A percentile compares a stretch with the other conserved stretches of the same genome.
Conservation (phyloP, 2,888 invertebrate genomes). For the Conchocele bisecta region DNA sequence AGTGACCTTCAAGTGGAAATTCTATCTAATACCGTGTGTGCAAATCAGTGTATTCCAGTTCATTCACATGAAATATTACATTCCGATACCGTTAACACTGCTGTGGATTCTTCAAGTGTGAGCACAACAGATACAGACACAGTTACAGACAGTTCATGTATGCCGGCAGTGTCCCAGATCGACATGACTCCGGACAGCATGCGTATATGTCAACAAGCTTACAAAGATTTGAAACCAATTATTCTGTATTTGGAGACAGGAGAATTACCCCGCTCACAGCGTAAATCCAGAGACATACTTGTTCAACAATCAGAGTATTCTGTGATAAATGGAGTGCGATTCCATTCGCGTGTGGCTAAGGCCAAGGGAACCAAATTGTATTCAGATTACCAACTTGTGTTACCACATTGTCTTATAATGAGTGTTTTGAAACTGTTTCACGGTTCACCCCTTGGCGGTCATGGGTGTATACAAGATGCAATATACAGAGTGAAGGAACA, state of each 20-base stretch:
- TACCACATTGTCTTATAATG: conserved; percentile 29
- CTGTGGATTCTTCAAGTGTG: too few relatives aligned
- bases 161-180: too few relatives aligned
- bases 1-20: too few relatives aligned
- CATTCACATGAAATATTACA: too few relatives aligned
- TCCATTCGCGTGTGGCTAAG: conserved; percentile 28
- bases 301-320: conserved; percentile 32
- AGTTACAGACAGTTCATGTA: too few relatives aligned
- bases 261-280: conserved; percentile 23
- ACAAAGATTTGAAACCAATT: conserved; percentile 21
- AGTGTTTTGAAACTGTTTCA: conserved; percentile 31
- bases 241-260: conserved; percentile 19
- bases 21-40: too few relatives aligned
- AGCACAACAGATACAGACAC: too few relatives aligned
- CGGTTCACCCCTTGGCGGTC: conserved; percentile 31
- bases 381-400: conserved; percentile 30
- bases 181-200: too few relatives aligned
- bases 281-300: conserved; percentile 27
- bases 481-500: conserved; percentile 20
- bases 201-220: conserved; percentile 7
- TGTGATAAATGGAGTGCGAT: conserved; percentile 30
- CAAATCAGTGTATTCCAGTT: too few relatives aligned
- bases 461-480: conserved; percentile 38
- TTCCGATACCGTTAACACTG: too few relatives aligned
- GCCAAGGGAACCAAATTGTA: conserved; percentile 25